These are phyloP conservation scores for Drosophila erecta DNA, from an alignment of 1,140 invertebrate genomes.

Conservation along the genomic window DNA sequence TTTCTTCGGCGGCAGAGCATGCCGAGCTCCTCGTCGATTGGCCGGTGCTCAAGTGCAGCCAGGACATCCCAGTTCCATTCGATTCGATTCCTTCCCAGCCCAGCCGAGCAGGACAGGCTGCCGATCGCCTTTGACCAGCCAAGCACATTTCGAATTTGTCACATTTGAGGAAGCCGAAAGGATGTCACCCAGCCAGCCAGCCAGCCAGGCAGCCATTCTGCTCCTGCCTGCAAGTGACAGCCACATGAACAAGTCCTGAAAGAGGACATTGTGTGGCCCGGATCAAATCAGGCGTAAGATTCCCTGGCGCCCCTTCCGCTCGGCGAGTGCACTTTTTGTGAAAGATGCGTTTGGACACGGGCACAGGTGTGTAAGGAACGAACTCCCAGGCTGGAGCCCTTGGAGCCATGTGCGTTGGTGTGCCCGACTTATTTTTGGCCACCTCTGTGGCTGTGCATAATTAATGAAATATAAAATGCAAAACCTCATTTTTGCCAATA, in stretches of 20 bases:
- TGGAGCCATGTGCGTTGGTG: slow-evolving; percentile 65
- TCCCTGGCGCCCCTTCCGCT: slow-evolving; percentile 4
- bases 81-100: no score
- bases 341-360: slow-evolving; percentile 56
- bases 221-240: slow-evolving; percentile 50
- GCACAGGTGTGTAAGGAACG: slow-evolving; percentile 11
- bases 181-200: slow-evolving; percentile 4
- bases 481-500: slow-evolving; percentile 57
- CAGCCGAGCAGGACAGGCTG: not conserved
- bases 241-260: slow-evolving; percentile 33
- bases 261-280: slow-evolving; percentile 37
- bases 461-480: slow-evolving; percentile 82
- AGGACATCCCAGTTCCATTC: not conserved
- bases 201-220: not conserved
- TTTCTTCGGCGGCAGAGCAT: slow-evolving; percentile 49
- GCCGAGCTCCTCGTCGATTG: slow-evolving; percentile 60
- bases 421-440: slow-evolving; percentile 9
- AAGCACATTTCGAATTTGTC: slow-evolving; percentile 74
- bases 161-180: slow-evolving; percentile 55
- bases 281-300: slow-evolving; percentile 76
- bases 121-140: slow-evolving; percentile 68
- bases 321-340: slow-evolving; percentile 25
- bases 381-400: not conserved
- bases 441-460: slow-evolving; percentile 62
- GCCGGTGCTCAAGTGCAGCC: slow-evolving; percentile 30